These are phyloP conservation scores for Zoanthus sansibaricus DNA, from an alignment of 92 coral and sea anemone species.

Conservation along the genomic window DNA sequence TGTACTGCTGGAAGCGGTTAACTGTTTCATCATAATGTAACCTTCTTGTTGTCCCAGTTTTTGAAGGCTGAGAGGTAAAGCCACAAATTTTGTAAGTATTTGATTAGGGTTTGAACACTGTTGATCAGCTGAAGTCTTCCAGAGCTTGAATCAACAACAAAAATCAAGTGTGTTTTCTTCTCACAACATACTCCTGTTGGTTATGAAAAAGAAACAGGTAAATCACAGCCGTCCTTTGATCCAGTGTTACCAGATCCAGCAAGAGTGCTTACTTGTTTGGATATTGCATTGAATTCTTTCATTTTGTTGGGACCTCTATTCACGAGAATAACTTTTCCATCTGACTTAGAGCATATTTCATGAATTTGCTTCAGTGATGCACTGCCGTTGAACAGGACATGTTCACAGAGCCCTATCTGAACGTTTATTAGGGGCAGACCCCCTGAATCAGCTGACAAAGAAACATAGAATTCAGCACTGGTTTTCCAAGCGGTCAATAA, in stretches of 20 bases:
- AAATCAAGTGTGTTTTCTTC: slow-evolving; percentile 41
- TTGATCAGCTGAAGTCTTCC: slow-evolving; percentile 44
- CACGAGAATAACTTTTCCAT: slow-evolving; percentile 37
- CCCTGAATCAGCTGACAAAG: slow-evolving; percentile 57
- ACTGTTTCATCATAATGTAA: slow-evolving; percentile 54
- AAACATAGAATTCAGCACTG: slow-evolving; percentile 34
- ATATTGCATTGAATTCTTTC: slow-evolving; percentile 15
- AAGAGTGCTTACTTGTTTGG: slow-evolving; percentile 18
- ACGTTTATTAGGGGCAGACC: slow-evolving; percentile 45
- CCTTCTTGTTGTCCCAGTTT: slow-evolving; percentile 31
- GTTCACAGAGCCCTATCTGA: background rate
- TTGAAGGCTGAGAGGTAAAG: slow-evolving; percentile 44
- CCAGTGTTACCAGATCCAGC: slow-evolving; percentile 39
- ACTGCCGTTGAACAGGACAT: slow-evolving; percentile 46
- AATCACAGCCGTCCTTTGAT: slow-evolving; percentile 47
- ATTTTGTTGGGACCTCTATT: slow-evolving; percentile 50
- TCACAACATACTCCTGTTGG: slow-evolving; percentile 57
- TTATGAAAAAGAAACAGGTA: slow-evolving; percentile 43
- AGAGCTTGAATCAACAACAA: slow-evolving; percentile 34
- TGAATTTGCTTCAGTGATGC: slow-evolving; percentile 47
- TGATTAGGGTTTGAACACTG: slow-evolving; percentile 31
- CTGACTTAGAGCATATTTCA: slow-evolving; percentile 45
- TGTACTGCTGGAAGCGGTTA: slow-evolving; percentile 63
- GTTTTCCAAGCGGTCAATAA: background rate
- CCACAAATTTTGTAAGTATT: slow-evolving; percentile 52